These are phyloP conservation scores for Spialia ferax DNA, from an alignment of 2,888 invertebrate genomes.

Conservation along the genomic window DNA sequence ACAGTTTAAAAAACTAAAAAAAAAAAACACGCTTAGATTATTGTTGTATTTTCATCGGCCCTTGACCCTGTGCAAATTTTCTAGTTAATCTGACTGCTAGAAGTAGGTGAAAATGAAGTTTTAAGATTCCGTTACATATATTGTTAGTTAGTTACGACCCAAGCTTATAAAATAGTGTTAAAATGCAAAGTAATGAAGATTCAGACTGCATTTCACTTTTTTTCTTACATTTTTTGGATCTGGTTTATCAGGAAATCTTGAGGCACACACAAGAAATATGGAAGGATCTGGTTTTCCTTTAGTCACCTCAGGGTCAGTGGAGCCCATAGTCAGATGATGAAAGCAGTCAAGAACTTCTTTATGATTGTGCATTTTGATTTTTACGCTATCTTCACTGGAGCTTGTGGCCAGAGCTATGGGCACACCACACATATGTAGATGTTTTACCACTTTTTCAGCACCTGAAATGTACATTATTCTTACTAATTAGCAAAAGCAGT, in stretches of 20 bases:
- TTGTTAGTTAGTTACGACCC: too few relatives aligned
- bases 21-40: too few relatives aligned
- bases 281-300: slow-evolving; percentile 96
- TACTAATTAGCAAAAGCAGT: too few relatives aligned
- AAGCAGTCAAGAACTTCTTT: background rate
- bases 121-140: too few relatives aligned
- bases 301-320: background rate
- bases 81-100: too few relatives aligned
- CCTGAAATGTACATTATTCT: background rate
- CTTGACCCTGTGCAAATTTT: too few relatives aligned
- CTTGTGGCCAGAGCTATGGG: background rate
- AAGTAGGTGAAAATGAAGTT: too few relatives aligned
- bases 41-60: too few relatives aligned
- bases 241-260: slow-evolving; percentile 1
- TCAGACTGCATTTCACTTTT: background rate
- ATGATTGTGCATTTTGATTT: slow-evolving; percentile 89
- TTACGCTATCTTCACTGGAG: slow-evolving; percentile 88
- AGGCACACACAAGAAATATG: slow-evolving; percentile 90
- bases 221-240: slow-evolving; percentile 1
- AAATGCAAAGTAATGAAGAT: too few relatives aligned
- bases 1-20: too few relatives aligned
- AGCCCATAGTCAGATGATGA: background rate
- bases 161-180: too few relatives aligned
- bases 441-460: background rate
- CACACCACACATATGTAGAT: background rate